Evolutionary conservation across 2,888 invertebrate species (phyloP), one percentile per base, ranked within the genome.

Genomic region (Podotricha telesiphe): DNA sequence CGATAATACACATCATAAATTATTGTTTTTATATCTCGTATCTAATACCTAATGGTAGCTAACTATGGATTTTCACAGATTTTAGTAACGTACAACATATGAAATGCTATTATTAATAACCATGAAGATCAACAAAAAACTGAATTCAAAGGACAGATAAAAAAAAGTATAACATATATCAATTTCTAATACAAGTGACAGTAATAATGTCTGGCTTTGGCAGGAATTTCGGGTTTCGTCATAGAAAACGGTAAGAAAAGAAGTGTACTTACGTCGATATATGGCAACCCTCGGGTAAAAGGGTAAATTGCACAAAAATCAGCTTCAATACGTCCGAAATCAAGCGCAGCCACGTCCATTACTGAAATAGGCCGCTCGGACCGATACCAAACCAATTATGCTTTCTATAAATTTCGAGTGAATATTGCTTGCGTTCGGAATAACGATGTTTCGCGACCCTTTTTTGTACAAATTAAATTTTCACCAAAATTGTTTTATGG

Each of bases 321-420:
- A 61, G 70, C 69, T 75, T 78, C 77, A 78, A 80, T 81, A 80
- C 78, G 77, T 79, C 78, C 72, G 78, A 80, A 80, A 81, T 80
- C 80, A 76, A 77, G 75, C 73, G 77, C 72, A 73, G 71, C 70
- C 65, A 67, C 79, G 75, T 82, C 86, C 86, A 86, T 86, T 87
- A 86, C 80, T 76, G 79, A 81, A 86, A 86, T 83, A 82, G 84
- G 80, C 74, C 78, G 73, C 77, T 78, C 79, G 75, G 76, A 70
- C 76, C 83, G 80, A 83, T 84, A 81, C 81, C 77, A 80, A 83
- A 83, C 81, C 85, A 86, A 86, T 86, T 86, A 86, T 84, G 82
- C 82, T 82, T 81, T 69, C 64, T 72, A 72, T 69, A 72, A 72
- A 72, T 73, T 73, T 73, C 68, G 37, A 66, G 61, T 59, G 73